phyloP scores from a whole-genome alignment of 2,113 vertebrate genomes.

The Paratilapia polleni region DNA sequence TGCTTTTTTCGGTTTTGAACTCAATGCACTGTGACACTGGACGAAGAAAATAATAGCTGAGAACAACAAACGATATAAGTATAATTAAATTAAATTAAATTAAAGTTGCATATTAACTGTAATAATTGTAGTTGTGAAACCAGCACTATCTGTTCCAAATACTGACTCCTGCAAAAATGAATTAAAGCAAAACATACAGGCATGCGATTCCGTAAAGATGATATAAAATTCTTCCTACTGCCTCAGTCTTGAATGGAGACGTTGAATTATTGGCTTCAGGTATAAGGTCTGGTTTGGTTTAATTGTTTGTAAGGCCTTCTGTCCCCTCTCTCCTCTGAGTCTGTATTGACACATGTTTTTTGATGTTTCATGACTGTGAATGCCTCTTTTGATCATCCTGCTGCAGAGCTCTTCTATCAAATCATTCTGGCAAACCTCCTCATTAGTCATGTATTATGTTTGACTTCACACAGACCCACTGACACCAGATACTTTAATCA shows the following conservation, averaged over 20 bases:
- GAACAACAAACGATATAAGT: not conserved
- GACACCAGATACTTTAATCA: slow-evolving; percentile 37
- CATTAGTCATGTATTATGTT: slow-evolving; percentile 31
- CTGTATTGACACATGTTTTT: not conserved
- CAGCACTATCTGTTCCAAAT: not conserved
- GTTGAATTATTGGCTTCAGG: not conserved
- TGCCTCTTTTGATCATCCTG: slow-evolving; percentile 39
- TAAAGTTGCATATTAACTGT: not conserved
- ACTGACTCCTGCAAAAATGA: not conserved
- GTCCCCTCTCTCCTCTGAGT: not conserved
- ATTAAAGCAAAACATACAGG: not conserved
- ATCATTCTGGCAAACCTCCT: slow-evolving; percentile 49
- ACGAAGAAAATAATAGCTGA: not conserved
- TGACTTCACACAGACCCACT: slow-evolving; percentile 17
- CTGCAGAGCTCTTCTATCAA: slow-evolving; percentile 49
- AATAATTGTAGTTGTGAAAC: not conserved
- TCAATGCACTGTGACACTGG: slow-evolving; percentile 30
- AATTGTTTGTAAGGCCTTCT: not conserved
- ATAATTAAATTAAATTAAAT: not conserved
- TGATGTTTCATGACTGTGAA: slow-evolving; percentile 16
- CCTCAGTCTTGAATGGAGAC: not conserved
- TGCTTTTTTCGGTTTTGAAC: slow-evolving; percentile 30
- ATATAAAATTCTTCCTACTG: not conserved
- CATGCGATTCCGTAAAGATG: not conserved
- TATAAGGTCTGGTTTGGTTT: not conserved